Evolutionary conservation across 1,140 invertebrate genomes (phyloP).

Genomic region (Triops longicaudatus): DNA sequence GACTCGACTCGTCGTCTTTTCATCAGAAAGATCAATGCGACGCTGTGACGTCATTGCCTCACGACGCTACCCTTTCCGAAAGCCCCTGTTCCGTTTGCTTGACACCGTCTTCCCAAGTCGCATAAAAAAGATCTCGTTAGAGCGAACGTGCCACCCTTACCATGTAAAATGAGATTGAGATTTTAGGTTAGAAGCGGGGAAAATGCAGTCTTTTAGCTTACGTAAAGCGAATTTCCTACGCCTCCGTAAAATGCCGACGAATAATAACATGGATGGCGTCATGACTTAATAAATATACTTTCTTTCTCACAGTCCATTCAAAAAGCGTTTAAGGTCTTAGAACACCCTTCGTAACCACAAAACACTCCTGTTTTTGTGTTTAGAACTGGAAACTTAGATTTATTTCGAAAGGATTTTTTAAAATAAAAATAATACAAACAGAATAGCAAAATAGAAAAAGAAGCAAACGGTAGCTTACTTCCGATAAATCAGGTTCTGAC

Average conservation of each 20-base stretch:
- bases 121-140: slow-evolving; percentile 10
- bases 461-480: not conserved
- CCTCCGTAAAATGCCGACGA: not conserved
- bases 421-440: no score
- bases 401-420: no score
- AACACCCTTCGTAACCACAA: no score
- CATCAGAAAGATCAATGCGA: not conserved
- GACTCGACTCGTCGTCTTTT: not conserved
- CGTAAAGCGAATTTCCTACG: not conserved
- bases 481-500: not conserved
- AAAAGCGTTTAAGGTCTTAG: not conserved
- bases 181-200: not conserved
- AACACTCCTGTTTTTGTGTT: no score
- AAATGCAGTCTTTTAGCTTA: not conserved
- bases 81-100: not conserved
- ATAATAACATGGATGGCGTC: not conserved
- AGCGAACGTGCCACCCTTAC: not conserved
- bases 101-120: not conserved
- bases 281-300: not conserved
- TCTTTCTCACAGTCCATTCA: not conserved
- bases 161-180: slow-evolving; percentile 1
- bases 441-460: not conserved
- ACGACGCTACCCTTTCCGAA: not conserved
- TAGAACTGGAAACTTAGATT: no score
- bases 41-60: not conserved